Evolutionary conservation across 2,797 vertebrate genomes (phyloP), one percentile per base, ranked within the genome.

Genomic region (Sorex maritimensis): DNA sequence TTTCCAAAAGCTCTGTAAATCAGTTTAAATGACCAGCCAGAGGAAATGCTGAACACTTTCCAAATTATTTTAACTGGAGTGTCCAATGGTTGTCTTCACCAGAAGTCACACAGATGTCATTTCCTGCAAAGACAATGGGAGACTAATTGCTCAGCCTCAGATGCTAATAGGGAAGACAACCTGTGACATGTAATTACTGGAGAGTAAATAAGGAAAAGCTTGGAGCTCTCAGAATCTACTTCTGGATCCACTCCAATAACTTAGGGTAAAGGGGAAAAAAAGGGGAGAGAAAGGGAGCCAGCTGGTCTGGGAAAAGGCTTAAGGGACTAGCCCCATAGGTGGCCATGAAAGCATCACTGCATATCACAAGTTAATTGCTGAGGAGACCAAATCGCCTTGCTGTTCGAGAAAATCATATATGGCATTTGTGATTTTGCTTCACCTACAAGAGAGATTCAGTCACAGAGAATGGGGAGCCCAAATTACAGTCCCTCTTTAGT

Each of bases 121-220:
- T 96, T 97, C 96, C 97, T 94, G 82, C 69, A 91, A 91, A 92
- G 92, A 95, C 97, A 95, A 97, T 96, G 80, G 93, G 92, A 92
- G 90, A 81, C 91, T 95, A 95, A 96, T 92, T 92, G 86, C 93
- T 91, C 46, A 72, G 92, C 28, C 38, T 85, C 73, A 72, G 69
- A 71, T 72, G 91, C 87, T 71, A 82, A 85, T 11, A 72, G 85
- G 63, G 89, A 92, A 93, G 90, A 72, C 92, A 95, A 95, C 90
- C 80, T 94, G 82, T 49, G 55, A 93, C 72, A 79, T 83, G 86
- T 93, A 91, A 95, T 97, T 95, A 95, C 92, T 94, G 91, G 68
- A 80, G 92, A 90, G 65, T 86, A 92, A 96, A 94, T 85, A 95
- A 79, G 79, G 58, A 75, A 94, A 81, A 74, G 84, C 86, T 85